A percentile compares a stretch with the other conserved stretches of the same genome.
Evolutionary conservation across 2,888 invertebrate genomes (phyloP).

Genomic region (Aleiodes testaceus): DNA sequence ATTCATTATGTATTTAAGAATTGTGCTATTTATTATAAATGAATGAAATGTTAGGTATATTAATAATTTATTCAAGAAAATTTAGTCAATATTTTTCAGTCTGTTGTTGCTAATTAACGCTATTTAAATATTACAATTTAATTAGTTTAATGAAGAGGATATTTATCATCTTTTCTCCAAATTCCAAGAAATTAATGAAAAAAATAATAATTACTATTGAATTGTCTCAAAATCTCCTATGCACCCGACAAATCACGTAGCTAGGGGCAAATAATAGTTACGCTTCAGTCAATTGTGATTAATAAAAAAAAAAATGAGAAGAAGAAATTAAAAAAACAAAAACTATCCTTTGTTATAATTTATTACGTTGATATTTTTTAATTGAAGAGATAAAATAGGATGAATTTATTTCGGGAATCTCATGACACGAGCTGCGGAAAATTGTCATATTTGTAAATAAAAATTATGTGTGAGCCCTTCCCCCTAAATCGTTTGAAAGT

Average conservation of each 20-base stretch:
- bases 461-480: background rate
- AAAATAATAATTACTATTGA: background rate
- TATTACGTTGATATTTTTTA: slow-evolving; percentile 10
- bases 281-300: slow-evolving; percentile 40
- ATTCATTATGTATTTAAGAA: slow-evolving; percentile 4
- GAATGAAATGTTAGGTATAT: slow-evolving; percentile 32
- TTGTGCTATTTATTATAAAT: slow-evolving; percentile 31
- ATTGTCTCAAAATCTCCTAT: slow-evolving; percentile 17
- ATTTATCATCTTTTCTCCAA: too few relatives aligned
- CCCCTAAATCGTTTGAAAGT: slow-evolving; percentile 35
- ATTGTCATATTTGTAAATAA: slow-evolving; percentile 27
- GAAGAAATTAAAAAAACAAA: background rate
- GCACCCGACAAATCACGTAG: slow-evolving; percentile 43
- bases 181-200: background rate
- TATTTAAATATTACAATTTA: background rate
- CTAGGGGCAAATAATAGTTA: slow-evolving; percentile 28
- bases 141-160: too few relatives aligned
- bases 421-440: slow-evolving; percentile 31
- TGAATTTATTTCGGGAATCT: slow-evolving; percentile 9
- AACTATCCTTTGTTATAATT: slow-evolving; percentile 13
- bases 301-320: slow-evolving; percentile 1
- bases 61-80: slow-evolving; percentile 31
- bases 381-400: background rate
- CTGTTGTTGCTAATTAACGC: slow-evolving; percentile 26
- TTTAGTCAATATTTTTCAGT: slow-evolving; percentile 40